These are phyloP conservation scores for Therioaphis trifolii DNA, from an alignment of 2,888 invertebrate species.

Conservation along the genomic window DNA sequence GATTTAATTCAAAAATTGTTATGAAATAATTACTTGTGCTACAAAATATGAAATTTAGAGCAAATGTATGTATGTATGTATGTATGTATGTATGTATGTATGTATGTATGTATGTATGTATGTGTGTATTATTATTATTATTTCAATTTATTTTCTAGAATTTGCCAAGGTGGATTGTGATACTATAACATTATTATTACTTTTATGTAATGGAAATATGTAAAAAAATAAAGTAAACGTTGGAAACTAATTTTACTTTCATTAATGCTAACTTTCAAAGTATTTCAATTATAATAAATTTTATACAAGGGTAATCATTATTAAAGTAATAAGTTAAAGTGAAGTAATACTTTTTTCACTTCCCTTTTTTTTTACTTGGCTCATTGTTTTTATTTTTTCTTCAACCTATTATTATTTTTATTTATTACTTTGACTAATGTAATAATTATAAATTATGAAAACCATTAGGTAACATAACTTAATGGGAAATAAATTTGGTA, in stretches of 20 bases:
- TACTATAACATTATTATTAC: constrained; percentile 39
- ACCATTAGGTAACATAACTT: too few species aligned
- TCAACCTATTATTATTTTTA: too few species aligned
- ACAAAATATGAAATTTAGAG: constrained; percentile 32
- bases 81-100: constrained; percentile 27
- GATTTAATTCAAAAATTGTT: constrained; percentile 35
- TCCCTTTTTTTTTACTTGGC: not conserved
- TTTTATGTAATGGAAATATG: constrained; percentile 4
- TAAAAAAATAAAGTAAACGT: not conserved
- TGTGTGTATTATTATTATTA: constrained; percentile 17
- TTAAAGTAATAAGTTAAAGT: too few species aligned
- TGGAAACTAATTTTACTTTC: not conserved
- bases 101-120: constrained; percentile 27
- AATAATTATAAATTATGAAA: too few species aligned
- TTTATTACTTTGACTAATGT: too few species aligned
- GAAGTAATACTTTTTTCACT: too few species aligned
- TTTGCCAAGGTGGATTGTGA: constrained; percentile 14
- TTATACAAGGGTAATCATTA: too few species aligned
- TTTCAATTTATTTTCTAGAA: not conserved
- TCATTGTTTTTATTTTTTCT: too few species aligned
- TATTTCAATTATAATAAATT: not conserved
- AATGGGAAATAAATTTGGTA: too few species aligned
- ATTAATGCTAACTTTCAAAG: not conserved
- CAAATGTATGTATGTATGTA: constrained; percentile 32
- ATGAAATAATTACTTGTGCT: constrained; percentile 18